Evolutionary conservation across 2,888 invertebrate genomes (phyloP), one percentile per base, ranked within the genome.

Genomic region (Venustoraphidia nigricollis): DNA sequence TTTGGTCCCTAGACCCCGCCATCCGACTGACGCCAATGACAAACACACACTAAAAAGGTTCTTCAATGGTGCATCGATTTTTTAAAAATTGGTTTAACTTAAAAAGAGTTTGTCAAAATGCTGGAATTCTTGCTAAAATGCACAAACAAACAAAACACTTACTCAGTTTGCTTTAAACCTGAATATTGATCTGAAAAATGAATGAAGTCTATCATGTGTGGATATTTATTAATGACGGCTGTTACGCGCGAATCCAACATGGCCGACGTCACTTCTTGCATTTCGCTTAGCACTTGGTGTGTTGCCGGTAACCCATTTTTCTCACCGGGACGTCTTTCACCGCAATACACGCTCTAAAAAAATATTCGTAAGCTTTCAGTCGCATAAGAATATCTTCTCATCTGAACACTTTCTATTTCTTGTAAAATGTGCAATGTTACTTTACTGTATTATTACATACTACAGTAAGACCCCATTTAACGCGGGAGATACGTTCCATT

Each of bases 171-270:
- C 66, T 93, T 90, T 34, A 80, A 78, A 37, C 97, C 97, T 56
- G 87, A 84, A 70, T 83, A 98, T 63, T 95, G 89, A 71, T 98
- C 98, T 48, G 96, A 95, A 60, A 98, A 80, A 70, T 98, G 97
- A 66, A 98, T 86, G 68, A 86, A 97, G 66, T 98, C 96, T 59
- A 98, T 78, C 63, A 81, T 73, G 51, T 81, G 76, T 57, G 85
- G 79, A 71, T 85, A 92, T 69, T 86, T 92, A 54, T 76, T 73
- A 50, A 92, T 73, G 49, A 86, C 81, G 52, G 83, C 77, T 40
- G 78, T 70, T 51, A 87, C 76, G 62, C 87, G 80, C 50, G 84
- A 74, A 71, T 96, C 96, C 56, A 96, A 71, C 58, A 96, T 71
- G 51, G 83, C 81, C 50, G 81, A 73, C 43, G 91, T 77, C 13